These are phyloP conservation scores for Lepus townsendii DNA, from an alignment of 2,797 vertebrate species.

Conservation along the genomic window DNA sequence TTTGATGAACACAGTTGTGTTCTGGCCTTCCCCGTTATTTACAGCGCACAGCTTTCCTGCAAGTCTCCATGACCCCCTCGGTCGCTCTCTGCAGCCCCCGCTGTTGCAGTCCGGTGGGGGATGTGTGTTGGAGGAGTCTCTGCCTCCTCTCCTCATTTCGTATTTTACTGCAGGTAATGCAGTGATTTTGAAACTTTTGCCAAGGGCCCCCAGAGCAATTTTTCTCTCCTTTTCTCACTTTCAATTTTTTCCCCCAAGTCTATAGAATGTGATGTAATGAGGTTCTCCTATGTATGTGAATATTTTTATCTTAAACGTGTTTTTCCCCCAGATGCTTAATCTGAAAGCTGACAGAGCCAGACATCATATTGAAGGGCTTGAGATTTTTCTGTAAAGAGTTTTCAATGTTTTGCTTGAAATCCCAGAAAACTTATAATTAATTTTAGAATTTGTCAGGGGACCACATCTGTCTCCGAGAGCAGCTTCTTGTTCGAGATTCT, in stretches of 20 bases:
- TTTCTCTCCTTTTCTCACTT: slow-evolving; percentile 59
- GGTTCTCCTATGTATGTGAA: slow-evolving; percentile 60
- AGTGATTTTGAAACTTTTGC: slow-evolving; percentile 60
- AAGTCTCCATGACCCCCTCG: neutral
- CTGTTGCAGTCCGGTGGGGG: neutral
- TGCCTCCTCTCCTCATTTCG: slow-evolving; percentile 32
- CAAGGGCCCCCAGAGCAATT: slow-evolving; percentile 40
- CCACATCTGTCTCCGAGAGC: neutral
- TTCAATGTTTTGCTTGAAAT: slow-evolving; percentile 64
- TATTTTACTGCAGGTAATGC: slow-evolving; percentile 42
- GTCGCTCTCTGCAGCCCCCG: neutral
- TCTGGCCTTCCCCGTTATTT: neutral
- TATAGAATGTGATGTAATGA: slow-evolving; percentile 64
- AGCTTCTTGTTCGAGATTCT: slow-evolving; percentile 19
- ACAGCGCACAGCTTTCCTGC: neutral
- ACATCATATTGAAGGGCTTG: slow-evolving; percentile 61
- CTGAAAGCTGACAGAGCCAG: slow-evolving; percentile 69
- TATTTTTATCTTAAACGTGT: slow-evolving; percentile 72
- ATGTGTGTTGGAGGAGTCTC: neutral
- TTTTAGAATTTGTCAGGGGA: slow-evolving; percentile 63
- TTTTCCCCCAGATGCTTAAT: slow-evolving; percentile 44
- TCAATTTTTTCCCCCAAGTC: neutral
- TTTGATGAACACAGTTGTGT: neutral
- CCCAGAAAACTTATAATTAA: slow-evolving; percentile 69
- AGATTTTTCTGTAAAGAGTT: slow-evolving; percentile 65